Conservation (phyloP, 2,888 invertebrate species). For the Drosophila quinaria region DNA sequence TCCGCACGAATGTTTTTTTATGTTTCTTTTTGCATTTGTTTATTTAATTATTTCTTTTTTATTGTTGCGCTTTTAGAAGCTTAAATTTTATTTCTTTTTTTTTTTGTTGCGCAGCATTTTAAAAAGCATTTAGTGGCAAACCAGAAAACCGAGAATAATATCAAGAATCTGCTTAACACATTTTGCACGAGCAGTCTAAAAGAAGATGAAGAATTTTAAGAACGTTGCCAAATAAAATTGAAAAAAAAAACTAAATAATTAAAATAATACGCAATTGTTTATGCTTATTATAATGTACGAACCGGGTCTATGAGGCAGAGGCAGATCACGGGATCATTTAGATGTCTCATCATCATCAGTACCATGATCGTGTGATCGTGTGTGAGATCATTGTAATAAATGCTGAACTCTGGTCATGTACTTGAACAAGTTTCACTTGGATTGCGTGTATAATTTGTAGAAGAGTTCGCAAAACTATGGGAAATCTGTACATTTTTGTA, state of each 20-base stretch:
- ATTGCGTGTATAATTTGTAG: conserved; percentile 14
- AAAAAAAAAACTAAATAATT: conserved; percentile 50
- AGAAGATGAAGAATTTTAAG: conserved; percentile 27
- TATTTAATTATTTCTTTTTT: conserved; percentile 30
- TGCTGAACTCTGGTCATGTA: conserved; percentile 35
- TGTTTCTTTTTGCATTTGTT: conserved; percentile 30
- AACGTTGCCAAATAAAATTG: conserved; percentile 50
- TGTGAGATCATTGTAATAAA: conserved; percentile 59
- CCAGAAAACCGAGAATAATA: conserved; percentile 36
- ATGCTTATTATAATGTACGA: conserved; percentile 42
- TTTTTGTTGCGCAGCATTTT: conserved; percentile 19
- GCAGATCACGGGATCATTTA: conserved; percentile 48
- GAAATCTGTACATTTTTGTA: conserved; percentile 23
- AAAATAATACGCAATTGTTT: conserved; percentile 77
- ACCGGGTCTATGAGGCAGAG: conserved; percentile 26
- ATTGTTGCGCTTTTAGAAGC: conserved; percentile 23
- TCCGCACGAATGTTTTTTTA: conserved; percentile 21
- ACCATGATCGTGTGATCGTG: neutral
- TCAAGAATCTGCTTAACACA: conserved; percentile 59
- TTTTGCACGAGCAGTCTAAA: conserved; percentile 46
- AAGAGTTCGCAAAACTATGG: conserved; percentile 31
- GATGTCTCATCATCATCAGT: conserved; percentile 18
- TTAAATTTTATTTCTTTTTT: conserved; percentile 34
- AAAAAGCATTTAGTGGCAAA: conserved; percentile 26
- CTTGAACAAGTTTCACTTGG: conserved; percentile 42